Conservation (phyloP, 1,140 invertebrate genomes). For the Aphelenchoides fujianensis region DNA sequence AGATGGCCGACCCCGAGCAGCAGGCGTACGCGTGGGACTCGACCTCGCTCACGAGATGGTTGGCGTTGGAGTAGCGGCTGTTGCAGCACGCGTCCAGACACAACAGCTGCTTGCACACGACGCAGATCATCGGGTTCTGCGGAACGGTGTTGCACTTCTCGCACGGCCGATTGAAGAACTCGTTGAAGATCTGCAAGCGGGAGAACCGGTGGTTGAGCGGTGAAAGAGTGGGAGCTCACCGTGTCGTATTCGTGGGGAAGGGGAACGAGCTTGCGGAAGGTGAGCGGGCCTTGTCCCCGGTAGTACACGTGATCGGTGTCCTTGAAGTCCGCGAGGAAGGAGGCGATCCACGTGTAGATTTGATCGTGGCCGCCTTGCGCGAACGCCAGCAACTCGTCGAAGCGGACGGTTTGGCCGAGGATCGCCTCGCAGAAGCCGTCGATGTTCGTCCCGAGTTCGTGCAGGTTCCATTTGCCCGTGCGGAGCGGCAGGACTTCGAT, state of each 20-base stretch:
- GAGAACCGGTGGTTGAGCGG: no score
- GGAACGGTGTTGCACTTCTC: conserved; percentile 79
- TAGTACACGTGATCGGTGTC: no score
- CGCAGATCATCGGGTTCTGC: conserved; percentile 84
- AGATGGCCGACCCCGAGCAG: not conserved
- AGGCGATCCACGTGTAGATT: not conserved
- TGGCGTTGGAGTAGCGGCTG: not conserved
- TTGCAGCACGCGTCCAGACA: conserved; percentile 70
- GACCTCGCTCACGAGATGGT: conserved; percentile 13
- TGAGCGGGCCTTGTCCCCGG: no score
- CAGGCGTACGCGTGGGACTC: conserved; percentile 19
- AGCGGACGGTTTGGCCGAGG: not conserved
- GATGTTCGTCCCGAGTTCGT: not conserved
- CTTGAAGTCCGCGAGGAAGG: no score
- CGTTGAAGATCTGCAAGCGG: no score
- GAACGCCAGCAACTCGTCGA: conserved; percentile 1
- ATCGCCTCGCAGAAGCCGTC: not conserved
- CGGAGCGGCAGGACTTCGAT: not conserved
- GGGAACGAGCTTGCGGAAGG: not conserved
- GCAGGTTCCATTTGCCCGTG: not conserved
- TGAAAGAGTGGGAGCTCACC: no score
- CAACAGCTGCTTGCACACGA: conserved; percentile 86
- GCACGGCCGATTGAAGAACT: conserved; percentile 81
- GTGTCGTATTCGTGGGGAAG: conserved; percentile 12
- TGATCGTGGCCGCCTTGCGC: not conserved